Percentiles rank a stretch among this genome's conserved stretches.
Conservation (phyloP, 2,113 vertebrate species). For the Amazona vittata region DNA sequence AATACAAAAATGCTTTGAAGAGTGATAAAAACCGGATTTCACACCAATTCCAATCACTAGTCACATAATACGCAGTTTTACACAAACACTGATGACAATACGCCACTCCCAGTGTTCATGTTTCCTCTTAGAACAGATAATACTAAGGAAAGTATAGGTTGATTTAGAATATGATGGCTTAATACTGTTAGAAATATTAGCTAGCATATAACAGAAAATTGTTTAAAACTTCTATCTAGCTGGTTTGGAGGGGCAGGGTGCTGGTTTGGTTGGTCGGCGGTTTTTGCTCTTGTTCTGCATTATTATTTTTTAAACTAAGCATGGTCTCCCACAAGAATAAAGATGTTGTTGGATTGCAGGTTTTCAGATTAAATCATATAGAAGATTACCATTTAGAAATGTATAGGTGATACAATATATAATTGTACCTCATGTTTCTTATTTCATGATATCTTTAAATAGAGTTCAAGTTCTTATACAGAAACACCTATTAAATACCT, state of each 20-base stretch:
- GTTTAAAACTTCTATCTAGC: neutral
- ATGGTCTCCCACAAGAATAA: neutral
- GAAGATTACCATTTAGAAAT: neutral
- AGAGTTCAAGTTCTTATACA: neutral
- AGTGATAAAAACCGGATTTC: neutral
- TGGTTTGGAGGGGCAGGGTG: neutral
- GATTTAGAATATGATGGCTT: neutral
- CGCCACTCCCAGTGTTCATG: neutral
- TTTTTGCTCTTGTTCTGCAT: neutral
- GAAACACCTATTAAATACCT: neutral
- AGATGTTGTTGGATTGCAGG: neutral
- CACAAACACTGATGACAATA: neutral
- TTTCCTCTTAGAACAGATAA: neutral
- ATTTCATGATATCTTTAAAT: neutral
- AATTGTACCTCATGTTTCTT: neutral
- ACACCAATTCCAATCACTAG: neutral
- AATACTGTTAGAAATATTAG: neutral
- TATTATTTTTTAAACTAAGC: neutral
- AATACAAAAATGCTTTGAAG: neutral
- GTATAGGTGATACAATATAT: neutral
- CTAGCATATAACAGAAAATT: neutral
- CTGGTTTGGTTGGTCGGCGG: neutral
- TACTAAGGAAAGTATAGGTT: neutral
- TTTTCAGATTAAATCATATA: neutral
- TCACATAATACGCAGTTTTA: accelerated